These are phyloP conservation scores for Eubasilissa regina DNA, from an alignment of 1,140 invertebrate genomes.

Conservation along the genomic window DNA sequence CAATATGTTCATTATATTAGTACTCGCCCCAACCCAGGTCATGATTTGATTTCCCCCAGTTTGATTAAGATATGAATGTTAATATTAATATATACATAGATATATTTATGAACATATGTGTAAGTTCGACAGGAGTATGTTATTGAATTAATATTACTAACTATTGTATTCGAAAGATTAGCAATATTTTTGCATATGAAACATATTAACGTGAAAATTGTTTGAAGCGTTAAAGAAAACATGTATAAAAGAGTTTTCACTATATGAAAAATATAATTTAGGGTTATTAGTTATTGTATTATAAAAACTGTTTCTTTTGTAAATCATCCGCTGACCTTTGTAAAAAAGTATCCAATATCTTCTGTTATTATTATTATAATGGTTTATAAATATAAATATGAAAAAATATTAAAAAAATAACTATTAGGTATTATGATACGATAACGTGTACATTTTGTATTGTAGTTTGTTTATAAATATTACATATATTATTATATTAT, in stretches of 20 bases:
- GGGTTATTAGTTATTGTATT: slow-evolving; percentile 57
- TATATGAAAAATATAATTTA: slow-evolving; percentile 50
- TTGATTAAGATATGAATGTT: slow-evolving; percentile 42
- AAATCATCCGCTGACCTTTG: slow-evolving; percentile 52
- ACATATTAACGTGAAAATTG: slow-evolving; percentile 56
- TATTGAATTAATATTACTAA: slow-evolving; percentile 54
- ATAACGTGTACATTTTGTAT: slow-evolving; percentile 61
- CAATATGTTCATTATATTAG: no score
- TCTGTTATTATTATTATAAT: slow-evolving; percentile 58
- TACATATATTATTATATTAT: slow-evolving; percentile 59
- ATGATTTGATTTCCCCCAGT: slow-evolving; percentile 31
- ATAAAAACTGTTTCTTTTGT: slow-evolving; percentile 53
- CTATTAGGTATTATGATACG: slow-evolving; percentile 56
- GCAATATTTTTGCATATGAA: slow-evolving; percentile 61
- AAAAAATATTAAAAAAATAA: slow-evolving; percentile 58
- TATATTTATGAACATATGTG: slow-evolving; percentile 51
- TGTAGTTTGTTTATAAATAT: slow-evolving; percentile 61
- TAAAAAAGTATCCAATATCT: slow-evolving; percentile 51
- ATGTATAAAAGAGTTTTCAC: slow-evolving; percentile 58
- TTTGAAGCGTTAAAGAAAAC: slow-evolving; percentile 16
- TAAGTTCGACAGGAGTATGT: slow-evolving; percentile 55
- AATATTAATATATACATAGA: slow-evolving; percentile 41
- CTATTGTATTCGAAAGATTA: slow-evolving; percentile 58
- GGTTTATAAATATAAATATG: slow-evolving; percentile 56
- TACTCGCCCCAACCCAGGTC: neutral